Conservation (phyloP, 2,797 vertebrate species). For the Platalea minor region DNA sequence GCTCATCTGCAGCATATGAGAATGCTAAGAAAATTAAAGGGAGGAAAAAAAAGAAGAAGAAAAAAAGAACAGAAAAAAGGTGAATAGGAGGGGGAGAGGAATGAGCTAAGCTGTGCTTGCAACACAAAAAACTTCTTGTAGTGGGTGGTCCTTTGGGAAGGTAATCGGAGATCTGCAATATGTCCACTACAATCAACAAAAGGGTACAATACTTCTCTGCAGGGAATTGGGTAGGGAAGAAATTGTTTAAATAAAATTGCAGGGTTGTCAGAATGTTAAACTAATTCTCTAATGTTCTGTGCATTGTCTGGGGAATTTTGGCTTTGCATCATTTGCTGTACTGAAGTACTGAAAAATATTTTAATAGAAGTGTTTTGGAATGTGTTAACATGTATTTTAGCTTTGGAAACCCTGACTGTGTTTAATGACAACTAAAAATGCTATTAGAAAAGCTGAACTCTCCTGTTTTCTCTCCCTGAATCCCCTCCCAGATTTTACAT, state of each 20-base stretch:
- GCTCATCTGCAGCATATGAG: conserved; percentile 14
- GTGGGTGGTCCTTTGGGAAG: conserved; percentile 87
- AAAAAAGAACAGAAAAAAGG: background rate
- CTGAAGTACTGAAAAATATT: conserved; percentile 64
- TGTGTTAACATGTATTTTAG: conserved; percentile 57
- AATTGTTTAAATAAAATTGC: conserved; percentile 80
- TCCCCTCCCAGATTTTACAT: background rate
- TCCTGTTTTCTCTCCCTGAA: background rate
- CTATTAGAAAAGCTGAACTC: background rate
- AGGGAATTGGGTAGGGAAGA: conserved; percentile 72
- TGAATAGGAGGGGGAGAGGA: conserved; percentile 71
- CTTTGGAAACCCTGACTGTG: conserved; percentile 43
- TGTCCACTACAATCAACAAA: conserved; percentile 86
- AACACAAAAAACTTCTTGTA: conserved; percentile 89
- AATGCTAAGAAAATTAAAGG: conserved; percentile 28
- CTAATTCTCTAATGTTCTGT: conserved; percentile 73
- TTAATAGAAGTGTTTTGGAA: conserved; percentile 61
- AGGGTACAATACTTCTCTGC: conserved; percentile 82
- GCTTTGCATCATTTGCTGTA: conserved; percentile 68
- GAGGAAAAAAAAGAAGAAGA: rapidly evolving
- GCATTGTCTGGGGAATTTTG: conserved; percentile 65
- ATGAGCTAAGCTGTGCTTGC: conserved; percentile 81
- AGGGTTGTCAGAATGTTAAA: conserved; percentile 74
- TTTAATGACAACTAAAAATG: conserved; percentile 44
- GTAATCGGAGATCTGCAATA: conserved; percentile 83